Evolutionary conservation across 2,113 vertebrate genomes (phyloP).

Genomic region (Tricholaema leucomelas): DNA sequence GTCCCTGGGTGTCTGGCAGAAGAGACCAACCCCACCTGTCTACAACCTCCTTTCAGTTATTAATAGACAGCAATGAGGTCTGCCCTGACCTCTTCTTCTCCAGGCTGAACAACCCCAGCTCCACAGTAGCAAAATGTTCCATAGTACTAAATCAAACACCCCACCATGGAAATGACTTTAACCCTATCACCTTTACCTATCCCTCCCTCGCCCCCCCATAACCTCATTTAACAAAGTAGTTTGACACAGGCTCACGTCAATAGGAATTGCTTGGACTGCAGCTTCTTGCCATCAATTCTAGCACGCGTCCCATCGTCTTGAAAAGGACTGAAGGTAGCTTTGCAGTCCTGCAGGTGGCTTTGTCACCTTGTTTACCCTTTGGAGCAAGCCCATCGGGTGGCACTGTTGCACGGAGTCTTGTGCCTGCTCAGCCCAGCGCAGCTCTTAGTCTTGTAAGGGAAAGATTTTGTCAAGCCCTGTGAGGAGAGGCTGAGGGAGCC

Average conservation of each 20-base stretch:
- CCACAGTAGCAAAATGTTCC: background rate
- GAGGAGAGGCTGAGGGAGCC: too few species aligned
- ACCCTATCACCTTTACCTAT: background rate
- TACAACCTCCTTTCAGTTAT: too few species aligned
- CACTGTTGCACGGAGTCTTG: slow-evolving; percentile 39
- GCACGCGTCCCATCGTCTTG: background rate
- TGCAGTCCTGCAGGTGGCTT: background rate
- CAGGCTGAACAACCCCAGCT: too few species aligned
- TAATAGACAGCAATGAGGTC: too few species aligned
- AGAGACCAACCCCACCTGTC: too few species aligned
- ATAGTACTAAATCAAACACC: background rate
- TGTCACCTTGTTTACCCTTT: background rate
- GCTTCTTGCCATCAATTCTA: background rate
- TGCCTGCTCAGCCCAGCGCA: background rate
- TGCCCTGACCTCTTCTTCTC: too few species aligned
- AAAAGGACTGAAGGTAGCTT: background rate
- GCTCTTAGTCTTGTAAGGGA: background rate
- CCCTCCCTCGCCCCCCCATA: rapidly evolving
- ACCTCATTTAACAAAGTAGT: background rate
- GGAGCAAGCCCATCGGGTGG: slow-evolving; percentile 57
- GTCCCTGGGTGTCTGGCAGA: too few species aligned
- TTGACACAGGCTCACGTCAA: background rate
- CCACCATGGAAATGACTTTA: background rate
- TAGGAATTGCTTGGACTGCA: background rate
- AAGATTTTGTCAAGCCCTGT: background rate